phyloP scores from a whole-genome alignment of 2,797 vertebrate genomes.

The Phrynocephalus vlangalii region DNA sequence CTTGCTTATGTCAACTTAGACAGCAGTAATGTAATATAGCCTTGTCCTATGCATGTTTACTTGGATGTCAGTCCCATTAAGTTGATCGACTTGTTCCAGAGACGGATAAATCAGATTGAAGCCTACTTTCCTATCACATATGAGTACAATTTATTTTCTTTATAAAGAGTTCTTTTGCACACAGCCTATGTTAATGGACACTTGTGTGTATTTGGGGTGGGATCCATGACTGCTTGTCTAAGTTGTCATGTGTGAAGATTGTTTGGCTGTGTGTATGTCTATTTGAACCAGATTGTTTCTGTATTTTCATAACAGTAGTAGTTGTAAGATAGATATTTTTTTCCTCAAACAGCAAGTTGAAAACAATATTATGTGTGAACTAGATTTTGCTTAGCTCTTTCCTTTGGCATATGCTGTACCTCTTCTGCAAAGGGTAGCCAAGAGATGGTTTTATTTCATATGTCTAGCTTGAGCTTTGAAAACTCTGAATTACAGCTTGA shows the following conservation, averaged over 20 bases:
- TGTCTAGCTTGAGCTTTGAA: too few relatives aligned
- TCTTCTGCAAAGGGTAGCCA: too few relatives aligned
- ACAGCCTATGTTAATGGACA: neutral
- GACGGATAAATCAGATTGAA: neutral
- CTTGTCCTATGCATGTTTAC: neutral
- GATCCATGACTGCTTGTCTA: neutral
- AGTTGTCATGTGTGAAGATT: too few relatives aligned
- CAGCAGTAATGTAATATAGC: neutral
- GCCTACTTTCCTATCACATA: neutral
- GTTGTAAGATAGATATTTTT: neutral
- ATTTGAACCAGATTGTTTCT: neutral
- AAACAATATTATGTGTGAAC: neutral
- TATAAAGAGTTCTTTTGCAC: neutral
- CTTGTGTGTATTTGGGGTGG: neutral
- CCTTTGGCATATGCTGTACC: too few relatives aligned
- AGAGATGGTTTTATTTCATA: too few relatives aligned
- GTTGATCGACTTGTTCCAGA: neutral
- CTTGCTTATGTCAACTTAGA: too few relatives aligned
- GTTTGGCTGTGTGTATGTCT: neutral
- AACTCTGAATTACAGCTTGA: neutral
- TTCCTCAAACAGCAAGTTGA: neutral
- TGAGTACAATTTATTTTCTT: neutral
- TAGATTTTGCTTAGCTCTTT: neutral
- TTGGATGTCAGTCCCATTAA: neutral
- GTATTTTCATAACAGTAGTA: neutral